phyloP scores from a whole-genome alignment of 1,140 invertebrate species.

The Penaeus chinensis region DNA sequence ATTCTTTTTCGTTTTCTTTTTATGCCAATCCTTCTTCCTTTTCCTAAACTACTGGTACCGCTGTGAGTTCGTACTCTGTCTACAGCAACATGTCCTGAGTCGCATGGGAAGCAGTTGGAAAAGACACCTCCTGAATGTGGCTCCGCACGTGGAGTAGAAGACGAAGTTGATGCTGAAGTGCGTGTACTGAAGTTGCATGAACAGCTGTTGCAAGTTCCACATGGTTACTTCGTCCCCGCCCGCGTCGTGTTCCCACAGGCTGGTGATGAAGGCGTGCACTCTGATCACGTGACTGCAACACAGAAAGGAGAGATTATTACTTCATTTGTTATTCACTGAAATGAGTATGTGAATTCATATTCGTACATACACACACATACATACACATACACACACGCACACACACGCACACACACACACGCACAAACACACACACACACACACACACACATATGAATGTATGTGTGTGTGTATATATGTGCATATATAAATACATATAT shows the following conservation, averaged over 20 bases:
- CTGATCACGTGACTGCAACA: slow-evolving; percentile 73
- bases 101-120: slow-evolving; percentile 70
- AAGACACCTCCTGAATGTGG: slow-evolving; percentile 72
- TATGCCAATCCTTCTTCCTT: background rate
- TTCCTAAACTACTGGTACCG: slow-evolving; percentile 30
- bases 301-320: slow-evolving; percentile 38
- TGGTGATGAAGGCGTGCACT: slow-evolving; percentile 71
- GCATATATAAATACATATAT: no score
- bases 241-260: slow-evolving; percentile 67
- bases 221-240: slow-evolving; percentile 67
- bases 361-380: background rate
- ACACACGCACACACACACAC: background rate
- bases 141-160: slow-evolving; percentile 73
- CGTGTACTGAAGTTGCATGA: slow-evolving; percentile 74
- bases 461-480: background rate
- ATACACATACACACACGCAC: background rate
- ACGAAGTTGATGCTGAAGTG: slow-evolving; percentile 75
- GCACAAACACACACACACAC: background rate
- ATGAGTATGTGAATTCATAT: background rate
- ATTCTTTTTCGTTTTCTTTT: background rate
- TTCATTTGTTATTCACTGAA: no score
- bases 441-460: background rate
- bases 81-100: slow-evolving; percentile 35
- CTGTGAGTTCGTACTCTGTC: slow-evolving; percentile 37
- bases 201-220: slow-evolving; percentile 73